These are phyloP conservation scores for Rhagoletis zephyria DNA, from an alignment of 1,140 invertebrate genomes.

Conservation along the genomic window DNA sequence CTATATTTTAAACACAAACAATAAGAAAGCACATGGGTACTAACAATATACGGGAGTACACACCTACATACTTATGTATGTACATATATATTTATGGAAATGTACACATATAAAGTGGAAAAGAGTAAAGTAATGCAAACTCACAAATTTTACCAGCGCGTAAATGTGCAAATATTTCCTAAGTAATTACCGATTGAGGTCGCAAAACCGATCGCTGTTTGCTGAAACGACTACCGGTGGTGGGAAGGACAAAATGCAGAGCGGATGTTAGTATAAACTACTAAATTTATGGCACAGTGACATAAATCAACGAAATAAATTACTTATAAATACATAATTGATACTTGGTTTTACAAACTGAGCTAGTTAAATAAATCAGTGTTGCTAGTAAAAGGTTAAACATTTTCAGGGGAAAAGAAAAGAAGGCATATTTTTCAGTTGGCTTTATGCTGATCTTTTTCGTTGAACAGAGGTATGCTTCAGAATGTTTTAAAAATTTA, in stretches of 20 bases:
- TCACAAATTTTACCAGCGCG: slow-evolving; percentile 40
- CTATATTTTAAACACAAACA: slow-evolving; percentile 10
- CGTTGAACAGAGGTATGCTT: no score
- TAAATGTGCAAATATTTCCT: slow-evolving; percentile 50
- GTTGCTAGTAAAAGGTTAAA: no score
- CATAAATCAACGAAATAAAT: not conserved
- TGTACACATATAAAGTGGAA: not conserved
- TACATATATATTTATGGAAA: not conserved
- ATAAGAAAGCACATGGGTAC: not conserved
- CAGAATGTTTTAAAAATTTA: no score
- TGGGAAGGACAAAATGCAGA: not conserved
- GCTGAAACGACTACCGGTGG: not conserved
- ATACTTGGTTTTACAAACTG: no score
- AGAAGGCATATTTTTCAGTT: no score
- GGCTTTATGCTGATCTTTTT: no score
- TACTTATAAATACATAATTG: no score
- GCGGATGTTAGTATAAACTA: not conserved
- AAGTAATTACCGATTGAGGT: slow-evolving; percentile 51
- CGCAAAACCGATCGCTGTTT: slow-evolving; percentile 15
- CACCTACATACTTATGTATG: not conserved
- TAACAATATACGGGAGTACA: not conserved
- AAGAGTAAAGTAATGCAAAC: slow-evolving; percentile 36
- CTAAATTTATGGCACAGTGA: not conserved
- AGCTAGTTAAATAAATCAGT: no score
- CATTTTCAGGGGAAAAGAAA: no score